Conservation (phyloP, 37 sponge, comb jelly and placozoan genomes). For the Tethya wilhelma region DNA sequence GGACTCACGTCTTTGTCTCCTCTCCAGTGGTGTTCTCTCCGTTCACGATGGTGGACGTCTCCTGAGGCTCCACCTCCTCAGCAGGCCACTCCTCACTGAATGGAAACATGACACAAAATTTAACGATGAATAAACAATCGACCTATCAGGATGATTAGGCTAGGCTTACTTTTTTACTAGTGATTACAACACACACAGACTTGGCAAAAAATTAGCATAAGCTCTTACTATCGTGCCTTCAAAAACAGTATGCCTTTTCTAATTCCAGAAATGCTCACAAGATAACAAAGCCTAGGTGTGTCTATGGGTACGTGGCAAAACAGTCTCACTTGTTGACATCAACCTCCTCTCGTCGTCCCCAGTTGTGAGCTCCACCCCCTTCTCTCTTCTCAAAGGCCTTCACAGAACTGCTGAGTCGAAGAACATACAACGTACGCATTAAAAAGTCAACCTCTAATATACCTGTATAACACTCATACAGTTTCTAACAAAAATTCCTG, state of each 20-base stretch:
- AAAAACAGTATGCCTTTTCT: constrained; percentile 19
- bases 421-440: no score
- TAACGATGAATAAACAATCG: no score
- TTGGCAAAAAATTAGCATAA: no score
- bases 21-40: constrained; percentile 17
- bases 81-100: constrained; percentile 54
- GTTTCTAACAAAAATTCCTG: no score
- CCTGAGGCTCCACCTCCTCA: constrained; percentile 19
- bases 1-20: no score
- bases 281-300: background rate
- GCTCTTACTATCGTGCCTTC: no score
- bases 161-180: no score
- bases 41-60: constrained; percentile 21
- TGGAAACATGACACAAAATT: background rate
- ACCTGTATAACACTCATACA: no score
- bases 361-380: constrained; percentile 91
- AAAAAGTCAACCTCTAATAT: no score
- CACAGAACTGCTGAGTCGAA: constrained; percentile 46
- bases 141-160: no score
- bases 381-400: constrained; percentile 84
- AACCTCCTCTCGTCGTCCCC: constrained; percentile 76
- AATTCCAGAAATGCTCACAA: no score
- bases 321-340: background rate
- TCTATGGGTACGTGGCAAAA: background rate
- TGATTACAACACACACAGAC: no score